Evolutionary conservation across 1,140 invertebrate genomes (phyloP), one percentile per base, ranked within the genome.

Genomic region (Papilio xuthus): DNA sequence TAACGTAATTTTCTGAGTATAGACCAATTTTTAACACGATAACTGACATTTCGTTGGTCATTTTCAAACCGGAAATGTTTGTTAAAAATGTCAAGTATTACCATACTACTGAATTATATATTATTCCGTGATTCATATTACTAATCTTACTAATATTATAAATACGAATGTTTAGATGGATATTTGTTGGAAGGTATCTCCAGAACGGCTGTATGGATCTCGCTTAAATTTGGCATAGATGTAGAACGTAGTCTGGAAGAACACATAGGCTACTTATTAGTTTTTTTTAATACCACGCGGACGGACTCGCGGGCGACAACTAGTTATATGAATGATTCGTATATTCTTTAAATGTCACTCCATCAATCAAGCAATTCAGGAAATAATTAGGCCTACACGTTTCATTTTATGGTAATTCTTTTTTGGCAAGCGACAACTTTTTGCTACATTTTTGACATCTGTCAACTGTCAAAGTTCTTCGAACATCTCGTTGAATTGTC

Each of bases 391-490:
- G 60, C 26, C 60, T 67, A 60, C 23, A 60, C 56, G 56, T 13
- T 26, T 23, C 56, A 60, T 60, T 60, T 60, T 60, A 60, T 60
- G 56, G 56, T 67, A 28, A 28, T 67, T 67, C 4, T 32, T 67
- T n/a, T 67, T 53, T 53, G 50, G 60, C 23, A 67, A 67, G 71
- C 41, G 71, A 47, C n/a, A 2, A 73, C 2, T 56, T 76, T 76
- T 76, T 63, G 74, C 56, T 63, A 12, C 10, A 56, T 3, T 18
- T 76, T 76, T 60, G 74, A 76, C 74, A 76, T 28, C 74, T 76
- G 74, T 63, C 74, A 76, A 63, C 32, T 56, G 74, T 76, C 53
- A 63, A 76, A 76, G 32, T 76, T 37, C 18, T 28, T 60, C 12
- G n/a, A 60, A 56, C 2, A 15, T 23, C 32, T 37, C 26, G 53